These are phyloP conservation scores for Siniperca chuatsi DNA, from an alignment of 2,113 vertebrate genomes.

Conservation along the genomic window DNA sequence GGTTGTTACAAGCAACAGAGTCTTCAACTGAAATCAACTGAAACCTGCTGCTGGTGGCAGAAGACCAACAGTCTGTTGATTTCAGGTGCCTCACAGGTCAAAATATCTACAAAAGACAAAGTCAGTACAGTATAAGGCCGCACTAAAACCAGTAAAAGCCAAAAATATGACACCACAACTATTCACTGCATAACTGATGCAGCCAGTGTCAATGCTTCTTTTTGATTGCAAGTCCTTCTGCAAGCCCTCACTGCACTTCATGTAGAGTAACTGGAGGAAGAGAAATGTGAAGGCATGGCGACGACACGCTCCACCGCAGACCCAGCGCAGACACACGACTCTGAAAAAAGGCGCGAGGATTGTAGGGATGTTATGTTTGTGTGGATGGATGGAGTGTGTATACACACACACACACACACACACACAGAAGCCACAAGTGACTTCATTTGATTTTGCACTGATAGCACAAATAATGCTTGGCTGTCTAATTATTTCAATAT, in stretches of 20 bases:
- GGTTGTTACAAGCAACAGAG: no score
- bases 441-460: slow-evolving; percentile 30
- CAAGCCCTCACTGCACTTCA: not conserved
- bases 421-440: slow-evolving; percentile 12
- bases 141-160: not conserved
- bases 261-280: slow-evolving; percentile 22
- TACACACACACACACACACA: slow-evolving; percentile 3
- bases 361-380: slow-evolving; percentile 39
- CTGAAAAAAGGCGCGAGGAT: slow-evolving; percentile 27
- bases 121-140: no score
- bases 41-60: not conserved
- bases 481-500: no score
- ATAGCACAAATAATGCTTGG: not conserved
- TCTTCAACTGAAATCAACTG: no score
- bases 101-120: not conserved
- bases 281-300: slow-evolving; percentile 43
- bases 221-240: not conserved
- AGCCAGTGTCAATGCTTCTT: not conserved
- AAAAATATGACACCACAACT: slow-evolving; percentile 16
- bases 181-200: not conserved
- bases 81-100: not conserved
- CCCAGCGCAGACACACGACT: slow-evolving; percentile 60
- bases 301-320: slow-evolving; percentile 48
- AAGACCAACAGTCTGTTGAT: not conserved
- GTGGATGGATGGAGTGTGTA: slow-evolving; percentile 6